Evolutionary conservation across 2,888 invertebrate species (phyloP).

Genomic region (Coenonympha glycerion): DNA sequence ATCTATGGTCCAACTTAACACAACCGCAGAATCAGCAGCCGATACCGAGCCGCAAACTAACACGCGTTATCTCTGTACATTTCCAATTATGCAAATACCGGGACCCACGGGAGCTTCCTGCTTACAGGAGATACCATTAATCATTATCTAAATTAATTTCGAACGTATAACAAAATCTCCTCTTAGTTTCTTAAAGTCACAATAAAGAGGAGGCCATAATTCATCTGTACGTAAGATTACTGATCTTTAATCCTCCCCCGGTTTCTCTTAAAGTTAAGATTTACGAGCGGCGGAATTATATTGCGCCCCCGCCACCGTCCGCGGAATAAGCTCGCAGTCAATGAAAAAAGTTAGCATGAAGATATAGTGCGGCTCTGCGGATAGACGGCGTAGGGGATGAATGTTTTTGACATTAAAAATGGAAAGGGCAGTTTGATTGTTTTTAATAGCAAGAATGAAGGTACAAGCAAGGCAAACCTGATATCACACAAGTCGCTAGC

Average conservation of each 20-base stretch:
- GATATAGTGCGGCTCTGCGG: constrained; percentile 33
- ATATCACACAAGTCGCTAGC: too few species aligned
- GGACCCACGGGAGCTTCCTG: constrained; percentile 45
- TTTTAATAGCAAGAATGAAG: background rate
- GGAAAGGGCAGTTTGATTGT: background rate
- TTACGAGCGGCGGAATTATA: constrained; percentile 82
- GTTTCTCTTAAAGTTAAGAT: constrained; percentile 83
- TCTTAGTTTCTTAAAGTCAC: constrained; percentile 76
- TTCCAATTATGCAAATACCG: constrained; percentile 68
- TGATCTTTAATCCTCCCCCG: constrained; percentile 84
- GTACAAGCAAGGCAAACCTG: background rate
- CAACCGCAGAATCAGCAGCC: constrained; percentile 2
- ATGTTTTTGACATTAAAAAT: constrained; percentile 15
- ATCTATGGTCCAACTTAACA: too few species aligned
- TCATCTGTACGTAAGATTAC: constrained; percentile 83
- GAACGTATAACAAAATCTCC: constrained; percentile 73
- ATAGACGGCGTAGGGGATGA: constrained; percentile 27
- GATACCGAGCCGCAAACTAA: constrained; percentile 1
- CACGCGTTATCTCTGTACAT: constrained; percentile 26
- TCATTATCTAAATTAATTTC: constrained; percentile 77
- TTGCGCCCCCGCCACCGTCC: constrained; percentile 78
- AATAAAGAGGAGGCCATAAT: constrained; percentile 79
- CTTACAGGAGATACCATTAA: constrained; percentile 65
- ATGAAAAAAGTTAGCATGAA: constrained; percentile 66
- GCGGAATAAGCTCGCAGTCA: constrained; percentile 59